phyloP scores from a whole-genome alignment of 2,888 invertebrate genomes.

The Netelia inedita region DNA sequence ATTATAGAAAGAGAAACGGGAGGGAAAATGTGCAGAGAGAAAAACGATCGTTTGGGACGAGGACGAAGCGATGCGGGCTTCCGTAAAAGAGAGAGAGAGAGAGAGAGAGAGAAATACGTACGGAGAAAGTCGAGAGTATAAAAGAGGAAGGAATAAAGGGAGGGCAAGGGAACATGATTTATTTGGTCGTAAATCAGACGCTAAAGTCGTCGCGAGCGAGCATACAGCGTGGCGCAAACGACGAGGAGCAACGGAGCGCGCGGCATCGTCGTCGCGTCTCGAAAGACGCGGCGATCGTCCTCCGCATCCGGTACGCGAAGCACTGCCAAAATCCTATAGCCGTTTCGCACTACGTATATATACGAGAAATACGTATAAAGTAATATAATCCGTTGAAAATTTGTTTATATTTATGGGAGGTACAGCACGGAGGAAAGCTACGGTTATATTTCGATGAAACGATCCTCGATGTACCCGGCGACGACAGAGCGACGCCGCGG shows the following conservation, averaged over 20 bases:
- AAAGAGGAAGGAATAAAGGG: conserved; percentile 26
- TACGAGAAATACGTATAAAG: no score
- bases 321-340: conserved; percentile 47
- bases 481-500: no score
- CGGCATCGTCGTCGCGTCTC: conserved; percentile 29
- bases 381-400: no score
- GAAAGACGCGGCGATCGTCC: conserved; percentile 45
- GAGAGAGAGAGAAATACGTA: conserved; percentile 18
- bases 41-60: conserved; percentile 7
- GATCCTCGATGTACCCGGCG: no score
- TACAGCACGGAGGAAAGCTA: no score
- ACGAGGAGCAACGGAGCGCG: conserved; percentile 40
- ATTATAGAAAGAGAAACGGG: background rate
- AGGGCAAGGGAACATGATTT: conserved; percentile 58
- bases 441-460: no score
- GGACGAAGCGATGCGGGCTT: background rate
- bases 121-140: conserved; percentile 26
- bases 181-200: conserved; percentile 65
- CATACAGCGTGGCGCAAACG: conserved; percentile 30
- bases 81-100: conserved; percentile 30
- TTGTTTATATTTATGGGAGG: no score
- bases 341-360: background rate
- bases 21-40: conserved; percentile 22
- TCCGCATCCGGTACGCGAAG: conserved; percentile 32
- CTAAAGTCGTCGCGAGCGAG: conserved; percentile 58